These are phyloP conservation scores for Caenorhabditis sulstoni DNA, from an alignment of 2,888 invertebrate genomes.

Conservation along the genomic window DNA sequence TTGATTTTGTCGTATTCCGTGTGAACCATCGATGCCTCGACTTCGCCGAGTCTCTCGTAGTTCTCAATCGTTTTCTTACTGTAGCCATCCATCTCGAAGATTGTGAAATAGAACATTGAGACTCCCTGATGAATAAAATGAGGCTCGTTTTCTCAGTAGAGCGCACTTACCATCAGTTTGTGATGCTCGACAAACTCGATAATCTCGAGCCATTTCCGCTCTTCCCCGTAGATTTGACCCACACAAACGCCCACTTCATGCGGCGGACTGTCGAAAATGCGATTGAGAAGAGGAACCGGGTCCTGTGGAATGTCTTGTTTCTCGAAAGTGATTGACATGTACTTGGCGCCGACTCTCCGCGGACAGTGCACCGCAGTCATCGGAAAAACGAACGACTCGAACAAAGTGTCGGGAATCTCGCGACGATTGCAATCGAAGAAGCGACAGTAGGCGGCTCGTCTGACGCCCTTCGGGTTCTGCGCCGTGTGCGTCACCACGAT, in stretches of 20 bases:
- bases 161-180: slow-evolving; percentile 11
- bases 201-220: slow-evolving; percentile 34
- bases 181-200: slow-evolving; percentile 39
- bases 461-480: slow-evolving; percentile 32
- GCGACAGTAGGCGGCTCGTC: slow-evolving; percentile 20
- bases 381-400: slow-evolving; percentile 25
- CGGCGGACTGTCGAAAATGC: slow-evolving; percentile 14
- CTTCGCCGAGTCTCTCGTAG: slow-evolving; percentile 20
- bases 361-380: slow-evolving; percentile 38
- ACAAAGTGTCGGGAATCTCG: slow-evolving; percentile 14
- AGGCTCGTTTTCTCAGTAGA: too few species aligned
- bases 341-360: slow-evolving; percentile 27
- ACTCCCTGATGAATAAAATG: slow-evolving; percentile 13
- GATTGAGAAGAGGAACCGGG: slow-evolving; percentile 24
- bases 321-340: slow-evolving; percentile 25
- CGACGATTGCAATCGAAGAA: slow-evolving; percentile 35
- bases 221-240: slow-evolving; percentile 26
- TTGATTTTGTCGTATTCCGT: slow-evolving; percentile 32
- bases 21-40: slow-evolving; percentile 31
- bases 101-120: slow-evolving; percentile 36
- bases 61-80: slow-evolving; percentile 23
- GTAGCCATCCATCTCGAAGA: slow-evolving; percentile 34
- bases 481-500: slow-evolving; percentile 34
- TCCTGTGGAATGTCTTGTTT: slow-evolving; percentile 7
- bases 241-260: slow-evolving; percentile 42